These are phyloP conservation scores for Crotalus horridus DNA, from an alignment of 2,113 vertebrate species.

Conservation along the genomic window DNA sequence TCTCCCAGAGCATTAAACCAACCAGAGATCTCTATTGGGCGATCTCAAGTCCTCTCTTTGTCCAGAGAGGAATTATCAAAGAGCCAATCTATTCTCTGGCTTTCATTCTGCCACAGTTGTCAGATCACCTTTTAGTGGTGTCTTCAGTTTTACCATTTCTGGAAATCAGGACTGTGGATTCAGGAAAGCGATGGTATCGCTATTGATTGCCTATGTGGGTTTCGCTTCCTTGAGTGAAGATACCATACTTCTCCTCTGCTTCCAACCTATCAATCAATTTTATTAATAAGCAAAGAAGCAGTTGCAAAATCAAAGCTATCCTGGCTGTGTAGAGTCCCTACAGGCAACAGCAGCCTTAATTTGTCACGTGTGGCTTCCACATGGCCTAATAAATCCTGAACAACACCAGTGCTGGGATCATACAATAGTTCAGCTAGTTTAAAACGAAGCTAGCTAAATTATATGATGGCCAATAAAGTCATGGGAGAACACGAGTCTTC, in stretches of 20 bases:
- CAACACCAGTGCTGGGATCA: not conserved
- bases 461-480: not conserved
- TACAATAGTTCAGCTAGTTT: not conserved
- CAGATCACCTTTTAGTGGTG: not conserved
- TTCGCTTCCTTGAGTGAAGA: not conserved
- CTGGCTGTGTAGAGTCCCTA: not conserved
- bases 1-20: too few species aligned
- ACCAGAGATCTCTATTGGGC: not conserved
- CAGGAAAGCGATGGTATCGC: not conserved
- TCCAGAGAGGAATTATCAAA: not conserved
- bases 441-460: not conserved
- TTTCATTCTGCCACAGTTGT: not conserved
- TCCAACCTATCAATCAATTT: not conserved
- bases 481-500: not conserved
- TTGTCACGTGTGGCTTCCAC: not conserved
- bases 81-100: not conserved
- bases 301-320: not conserved
- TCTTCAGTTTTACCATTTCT: not conserved
- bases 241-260: not conserved
- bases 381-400: not conserved
- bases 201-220: not conserved
- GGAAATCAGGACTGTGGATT: not conserved
- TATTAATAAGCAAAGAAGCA: not conserved
- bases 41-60: too few species aligned
- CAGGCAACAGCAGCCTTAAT: not conserved